Conservation (phyloP, 35 echinoderm and acorn worm species). For the Ophiothrix spiculata region DNA sequence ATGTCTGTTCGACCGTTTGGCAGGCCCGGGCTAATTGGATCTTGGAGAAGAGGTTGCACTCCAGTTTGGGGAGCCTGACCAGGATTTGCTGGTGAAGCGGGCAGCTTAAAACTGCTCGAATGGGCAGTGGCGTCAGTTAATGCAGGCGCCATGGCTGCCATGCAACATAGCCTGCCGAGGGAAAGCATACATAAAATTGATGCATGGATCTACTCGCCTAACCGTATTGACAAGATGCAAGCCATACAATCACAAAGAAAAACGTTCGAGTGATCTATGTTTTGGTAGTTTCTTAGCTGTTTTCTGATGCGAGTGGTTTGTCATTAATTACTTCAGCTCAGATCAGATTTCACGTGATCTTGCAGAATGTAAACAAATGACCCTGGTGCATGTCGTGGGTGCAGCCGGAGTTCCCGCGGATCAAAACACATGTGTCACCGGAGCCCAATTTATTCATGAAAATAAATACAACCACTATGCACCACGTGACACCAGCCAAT, state of each 20-base stretch:
- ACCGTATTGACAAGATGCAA: neutral
- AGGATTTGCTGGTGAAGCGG: slow-evolving; percentile 82
- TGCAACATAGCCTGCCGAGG: slow-evolving; percentile 55
- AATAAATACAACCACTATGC: slow-evolving; percentile 16
- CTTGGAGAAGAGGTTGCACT: slow-evolving; percentile 44
- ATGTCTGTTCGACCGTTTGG: slow-evolving; percentile 43
- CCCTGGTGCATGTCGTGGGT: neutral
- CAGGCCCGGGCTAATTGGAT: slow-evolving; percentile 74
- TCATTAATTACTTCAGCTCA: neutral
- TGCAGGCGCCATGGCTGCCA: slow-evolving; percentile 99
- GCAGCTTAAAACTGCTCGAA: slow-evolving; percentile 93
- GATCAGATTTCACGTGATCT: neutral
- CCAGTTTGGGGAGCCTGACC: slow-evolving; percentile 39
- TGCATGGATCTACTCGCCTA: slow-evolving; percentile 17
- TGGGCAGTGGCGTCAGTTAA: slow-evolving; percentile 98
- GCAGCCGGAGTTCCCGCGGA: slow-evolving; percentile 12
- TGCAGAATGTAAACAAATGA: slow-evolving; percentile 8
- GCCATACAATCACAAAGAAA: slow-evolving; percentile 21
- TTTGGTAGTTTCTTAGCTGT: neutral
- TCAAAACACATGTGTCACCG: slow-evolving; percentile 5
- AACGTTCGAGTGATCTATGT: neutral
- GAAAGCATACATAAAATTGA: slow-evolving; percentile 34
- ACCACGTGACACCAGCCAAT: neutral
- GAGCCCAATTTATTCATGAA: slow-evolving; percentile 3
- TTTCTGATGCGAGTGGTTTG: neutral